A percentile compares a stretch with the other conserved stretches of the same genome.
Conservation (phyloP, 2,888 invertebrate genomes). For the Scaptomyza polygonia region DNA sequence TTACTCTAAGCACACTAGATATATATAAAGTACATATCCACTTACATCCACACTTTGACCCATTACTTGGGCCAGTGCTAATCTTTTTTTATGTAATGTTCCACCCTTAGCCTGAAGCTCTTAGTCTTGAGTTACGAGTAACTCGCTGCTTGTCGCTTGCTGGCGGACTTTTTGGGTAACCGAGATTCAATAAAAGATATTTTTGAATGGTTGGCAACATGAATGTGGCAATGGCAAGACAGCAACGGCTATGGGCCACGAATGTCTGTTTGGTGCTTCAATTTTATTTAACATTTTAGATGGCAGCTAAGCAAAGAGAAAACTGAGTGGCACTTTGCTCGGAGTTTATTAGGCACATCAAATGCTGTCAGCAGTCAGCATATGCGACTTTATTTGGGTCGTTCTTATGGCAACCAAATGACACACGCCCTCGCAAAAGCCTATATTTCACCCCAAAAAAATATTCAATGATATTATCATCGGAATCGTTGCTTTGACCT, state of each 20-base stretch:
- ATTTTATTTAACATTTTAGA: constrained; percentile 69
- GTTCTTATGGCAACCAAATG: constrained; percentile 49
- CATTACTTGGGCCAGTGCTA: constrained; percentile 58
- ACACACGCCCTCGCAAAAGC: constrained; percentile 25
- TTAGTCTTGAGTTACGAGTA: constrained; percentile 21
- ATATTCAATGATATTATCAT: constrained; percentile 5
- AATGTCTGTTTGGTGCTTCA: constrained; percentile 57
- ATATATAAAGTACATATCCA: constrained; percentile 1
- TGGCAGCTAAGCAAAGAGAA: constrained; percentile 43
- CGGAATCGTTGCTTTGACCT: constrained; percentile 12
- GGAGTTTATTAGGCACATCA: constrained; percentile 72
- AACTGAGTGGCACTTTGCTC: constrained; percentile 64
- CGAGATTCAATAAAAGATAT: constrained; percentile 74
- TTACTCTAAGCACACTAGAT: constrained; percentile 30
- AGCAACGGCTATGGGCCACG: constrained; percentile 35
- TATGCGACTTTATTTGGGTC: constrained; percentile 65
- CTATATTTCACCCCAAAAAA: constrained; percentile 10
- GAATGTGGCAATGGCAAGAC: constrained; percentile 31
- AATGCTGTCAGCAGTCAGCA: constrained; percentile 65
- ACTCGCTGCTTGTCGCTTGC: background rate
- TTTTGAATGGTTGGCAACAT: constrained; percentile 55
- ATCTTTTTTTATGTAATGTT: constrained; percentile 61
- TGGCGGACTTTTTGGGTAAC: constrained; percentile 44
- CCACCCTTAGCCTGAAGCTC: constrained; percentile 24
- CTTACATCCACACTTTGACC: constrained; percentile 54